Evolutionary conservation across 2,113 vertebrate species (phyloP), one percentile per base, ranked within the genome.

Genomic region (Mesitornis unicolor): DNA sequence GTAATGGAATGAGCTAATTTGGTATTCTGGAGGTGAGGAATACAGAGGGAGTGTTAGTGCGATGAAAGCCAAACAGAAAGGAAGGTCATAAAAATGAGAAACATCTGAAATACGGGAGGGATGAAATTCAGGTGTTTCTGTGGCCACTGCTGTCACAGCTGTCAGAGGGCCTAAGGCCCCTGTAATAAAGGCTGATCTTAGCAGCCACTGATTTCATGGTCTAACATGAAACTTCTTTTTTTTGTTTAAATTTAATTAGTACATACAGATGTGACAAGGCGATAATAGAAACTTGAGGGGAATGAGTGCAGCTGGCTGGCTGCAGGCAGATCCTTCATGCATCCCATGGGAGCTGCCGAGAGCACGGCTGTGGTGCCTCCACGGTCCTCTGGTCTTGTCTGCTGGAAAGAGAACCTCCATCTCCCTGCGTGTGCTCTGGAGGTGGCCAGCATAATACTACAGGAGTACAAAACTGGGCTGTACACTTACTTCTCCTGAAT

Each of bases 201-300:
- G 68, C 75, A 93, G 79, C 67, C 68, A 26, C 26, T 70, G 63
- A 24, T 94, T 93, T 90, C 85, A 40, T 67, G 71, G 54, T 87
- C 64, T 79, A 87, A 91, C 63, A 43, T 80, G 83, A 91, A 89
- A 92, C n/a, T n/a, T 95, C 60, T 95, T 60, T 81, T 83, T 94
- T 94, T 90, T 88, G 71, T 90, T 92, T 92, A 89, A 92, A 95
- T 93, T 93, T 86, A 90, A 94, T 84, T 68, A 89, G 57, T 73
- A 42, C 61, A 15, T 81, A 53, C 31, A 53, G 83, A 71, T 51
- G 33, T 84, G 92, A 87, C 93, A 95, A 93, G 79, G 68, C 74
- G 76, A 29, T 91, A 92, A 89, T 81, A 78, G 68, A 75, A 94
- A 51, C 31, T 11, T 0, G 3, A 69, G 65, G 43, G 75, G 79